These are phyloP conservation scores for Drosophila ohnishii DNA, from an alignment of 1,140 invertebrate species.

Conservation along the genomic window DNA sequence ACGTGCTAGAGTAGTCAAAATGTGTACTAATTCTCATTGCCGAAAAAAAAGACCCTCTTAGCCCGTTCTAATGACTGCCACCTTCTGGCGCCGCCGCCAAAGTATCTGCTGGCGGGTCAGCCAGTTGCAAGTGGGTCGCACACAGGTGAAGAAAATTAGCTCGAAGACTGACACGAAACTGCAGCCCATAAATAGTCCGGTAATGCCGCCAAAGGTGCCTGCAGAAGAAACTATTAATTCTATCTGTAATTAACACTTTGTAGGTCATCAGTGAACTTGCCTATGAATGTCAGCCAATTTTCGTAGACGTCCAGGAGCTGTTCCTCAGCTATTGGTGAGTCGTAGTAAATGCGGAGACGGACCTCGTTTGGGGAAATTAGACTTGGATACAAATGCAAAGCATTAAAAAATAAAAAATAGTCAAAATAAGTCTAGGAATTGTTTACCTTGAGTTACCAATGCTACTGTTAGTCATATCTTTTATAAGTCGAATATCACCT, in stretches of 20 bases:
- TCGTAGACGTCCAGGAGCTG: constrained; percentile 85
- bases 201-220: constrained; percentile 87
- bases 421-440: too few species aligned
- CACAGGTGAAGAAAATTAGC: constrained; percentile 85
- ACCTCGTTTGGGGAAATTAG: constrained; percentile 32
- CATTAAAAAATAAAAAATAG: too few species aligned
- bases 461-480: background rate
- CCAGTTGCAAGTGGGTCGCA: constrained; percentile 76
- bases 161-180: constrained; percentile 87
- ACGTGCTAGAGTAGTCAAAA: too few species aligned
- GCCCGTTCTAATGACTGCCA: background rate
- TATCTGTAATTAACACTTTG: constrained; percentile 5
- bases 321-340: constrained; percentile 84
- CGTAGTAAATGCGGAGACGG: constrained; percentile 85
- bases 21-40: too few species aligned
- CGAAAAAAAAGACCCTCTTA: background rate
- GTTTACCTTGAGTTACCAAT: constrained; percentile 33
- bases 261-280: constrained; percentile 49
- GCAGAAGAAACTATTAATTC: constrained; percentile 10
- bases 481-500: constrained; percentile 37
- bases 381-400: background rate
- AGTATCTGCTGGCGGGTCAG: constrained; percentile 61
- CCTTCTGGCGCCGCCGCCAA: constrained; percentile 23
- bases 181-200: constrained; percentile 87
- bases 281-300: constrained; percentile 83